Base-by-base conservation (phyloP, 2,888 invertebrate species). In the Nemoura dubitans region DNA sequence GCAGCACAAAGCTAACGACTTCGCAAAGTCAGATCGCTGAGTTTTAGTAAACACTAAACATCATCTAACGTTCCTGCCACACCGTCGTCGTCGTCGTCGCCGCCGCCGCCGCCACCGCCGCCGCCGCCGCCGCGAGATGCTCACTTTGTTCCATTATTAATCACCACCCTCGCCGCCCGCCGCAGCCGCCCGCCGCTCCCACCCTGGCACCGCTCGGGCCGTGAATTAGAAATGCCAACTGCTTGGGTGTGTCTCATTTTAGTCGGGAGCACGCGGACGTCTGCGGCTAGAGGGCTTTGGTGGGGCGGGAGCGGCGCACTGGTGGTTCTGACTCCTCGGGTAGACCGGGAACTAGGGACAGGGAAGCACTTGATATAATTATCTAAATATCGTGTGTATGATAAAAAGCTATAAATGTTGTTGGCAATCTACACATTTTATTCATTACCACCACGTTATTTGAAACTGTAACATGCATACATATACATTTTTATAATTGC, bases 151-250 rank as follows among this genome's bases (percentile, higher is more conserved):
- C 36, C 36, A 36, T 36, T 36, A 36, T 36, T 36, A 36, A 36
- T 36, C 36, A 36, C 36, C 59, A 14, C 59, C 59, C 6, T 10
- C 36, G 36, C 36, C 36, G 36, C 36, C 59, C 59, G 59, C 59
- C 59, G 59, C 59, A 3, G 21, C 59, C 59, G 59, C 59, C 59
- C 59, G 16, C 59, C 21, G 16, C 59, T 14, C 16, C 59, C 59
- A 21, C 59, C 59, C 59, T 21, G 2, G 36, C 36, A 36, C 36
- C 59, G 59, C 21, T 21, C 59, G 59, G 59, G 59, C 28, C 78
- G 26, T 78, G 28, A 14, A 78, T 78, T 78, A 78, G 26, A 78
- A 78, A 78, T 78, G 28, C 78, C 26, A 27, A 78, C 78, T 78
- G 28, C 28, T 27, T 78, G 78, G 78, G 78, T 78, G 78, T 78